Percentiles rank a stretch among this genome's conserved stretches.
Evolutionary conservation across 2,888 invertebrate genomes (phyloP).

Genomic region (Thumatha senex): DNA sequence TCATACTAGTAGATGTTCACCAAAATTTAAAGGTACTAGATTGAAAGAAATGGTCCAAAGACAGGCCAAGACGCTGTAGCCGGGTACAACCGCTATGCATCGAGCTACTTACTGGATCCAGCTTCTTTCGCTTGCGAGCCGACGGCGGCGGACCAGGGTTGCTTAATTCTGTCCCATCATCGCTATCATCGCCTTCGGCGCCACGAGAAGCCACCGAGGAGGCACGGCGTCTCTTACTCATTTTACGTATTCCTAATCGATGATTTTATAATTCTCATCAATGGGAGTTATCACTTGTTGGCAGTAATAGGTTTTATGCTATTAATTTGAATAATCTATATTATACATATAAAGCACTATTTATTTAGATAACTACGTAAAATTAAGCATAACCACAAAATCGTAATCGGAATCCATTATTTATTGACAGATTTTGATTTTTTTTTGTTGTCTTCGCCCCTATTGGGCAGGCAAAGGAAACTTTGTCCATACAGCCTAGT

Average conservation of each 20-base stretch:
- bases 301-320: background rate
- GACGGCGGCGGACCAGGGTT: slow-evolving; percentile 76
- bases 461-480: too few species aligned
- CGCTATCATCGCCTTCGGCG: slow-evolving; percentile 87
- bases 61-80: background rate
- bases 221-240: slow-evolving; percentile 92
- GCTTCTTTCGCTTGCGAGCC: slow-evolving; percentile 86
- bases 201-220: slow-evolving; percentile 92
- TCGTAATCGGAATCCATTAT: too few species aligned
- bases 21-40: too few species aligned
- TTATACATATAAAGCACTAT: too few species aligned
- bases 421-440: too few species aligned
- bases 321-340: background rate
- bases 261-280: background rate
- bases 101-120: slow-evolving; percentile 86
- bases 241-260: slow-evolving; percentile 38
- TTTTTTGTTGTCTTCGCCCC: too few species aligned
- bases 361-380: too few species aligned
- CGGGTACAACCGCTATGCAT: background rate
- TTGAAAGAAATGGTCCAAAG: background rate
- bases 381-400: too few species aligned
- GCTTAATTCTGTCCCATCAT: slow-evolving; percentile 82
- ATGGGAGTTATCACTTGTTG: background rate
- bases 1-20: too few species aligned
- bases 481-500: too few species aligned